phyloP scores from a whole-genome alignment of 2,797 vertebrate species.

The Malacoctenus gilli region DNA sequence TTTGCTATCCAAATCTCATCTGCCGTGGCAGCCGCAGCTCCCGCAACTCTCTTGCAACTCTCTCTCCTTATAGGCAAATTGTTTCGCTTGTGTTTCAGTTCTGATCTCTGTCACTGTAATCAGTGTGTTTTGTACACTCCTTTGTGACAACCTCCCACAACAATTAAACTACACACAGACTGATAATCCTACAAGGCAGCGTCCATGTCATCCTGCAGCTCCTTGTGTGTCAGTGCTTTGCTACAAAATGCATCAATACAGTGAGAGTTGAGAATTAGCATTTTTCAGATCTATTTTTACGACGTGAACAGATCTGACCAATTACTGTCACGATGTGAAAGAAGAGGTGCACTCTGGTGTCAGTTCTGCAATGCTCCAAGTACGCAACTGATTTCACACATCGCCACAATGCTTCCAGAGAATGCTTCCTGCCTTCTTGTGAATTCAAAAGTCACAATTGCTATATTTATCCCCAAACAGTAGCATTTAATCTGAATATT shows the following conservation, averaged over 20 bases:
- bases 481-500: not conserved
- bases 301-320: slow-evolving; percentile 10
- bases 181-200: slow-evolving; percentile 10
- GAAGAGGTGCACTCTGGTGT: slow-evolving; percentile 1
- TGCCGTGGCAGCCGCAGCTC: too few relatives aligned
- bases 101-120: slow-evolving; percentile 31
- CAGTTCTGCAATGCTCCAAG: not conserved
- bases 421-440: not conserved
- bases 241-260: slow-evolving; percentile 1
- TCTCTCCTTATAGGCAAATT: too few relatives aligned
- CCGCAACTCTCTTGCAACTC: too few relatives aligned
- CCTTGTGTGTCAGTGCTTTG: not conserved
- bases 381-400: not conserved
- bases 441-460: too few relatives aligned
- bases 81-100: slow-evolving; percentile 48
- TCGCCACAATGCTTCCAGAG: not conserved
- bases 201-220: not conserved
- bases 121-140: slow-evolving; percentile 28
- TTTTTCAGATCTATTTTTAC: not conserved
- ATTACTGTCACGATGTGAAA: not conserved
- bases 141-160: slow-evolving; percentile 27
- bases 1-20: too few relatives aligned
- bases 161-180: slow-evolving; percentile 23
- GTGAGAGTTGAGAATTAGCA: not conserved
- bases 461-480: too few relatives aligned